phyloP scores from a whole-genome alignment of 2,888 invertebrate species.

The Gari tellinella region DNA sequence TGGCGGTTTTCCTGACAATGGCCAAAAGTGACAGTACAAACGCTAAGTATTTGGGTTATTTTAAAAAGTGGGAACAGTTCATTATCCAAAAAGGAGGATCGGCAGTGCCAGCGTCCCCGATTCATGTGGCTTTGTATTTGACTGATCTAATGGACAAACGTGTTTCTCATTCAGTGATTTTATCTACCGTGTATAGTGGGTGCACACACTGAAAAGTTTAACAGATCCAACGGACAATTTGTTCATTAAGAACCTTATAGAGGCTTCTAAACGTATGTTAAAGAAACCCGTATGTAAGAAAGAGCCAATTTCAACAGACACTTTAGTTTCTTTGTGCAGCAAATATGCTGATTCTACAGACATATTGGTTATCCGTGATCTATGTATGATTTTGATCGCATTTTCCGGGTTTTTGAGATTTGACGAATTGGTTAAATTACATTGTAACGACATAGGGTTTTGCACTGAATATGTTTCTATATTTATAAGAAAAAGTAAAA shows the following conservation, averaged over 20 bases:
- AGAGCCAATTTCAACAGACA: constrained; percentile 37
- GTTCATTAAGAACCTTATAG: constrained; percentile 46
- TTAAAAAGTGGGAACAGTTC: constrained; percentile 33
- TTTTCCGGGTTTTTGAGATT: constrained; percentile 16
- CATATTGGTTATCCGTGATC: constrained; percentile 32
- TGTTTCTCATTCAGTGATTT: constrained; percentile 14
- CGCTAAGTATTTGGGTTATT: constrained; percentile 29
- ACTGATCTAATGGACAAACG: constrained; percentile 42
- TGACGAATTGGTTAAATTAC: constrained; percentile 7
- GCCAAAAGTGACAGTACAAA: constrained; percentile 33
- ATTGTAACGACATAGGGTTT: constrained; percentile 37
- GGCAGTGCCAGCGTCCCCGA: constrained; percentile 35
- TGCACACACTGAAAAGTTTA: constrained; percentile 19
- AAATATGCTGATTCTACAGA: constrained; percentile 12
- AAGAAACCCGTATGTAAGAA: constrained; percentile 37
- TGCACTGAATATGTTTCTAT: constrained; percentile 31
- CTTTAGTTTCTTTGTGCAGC: constrained; percentile 24
- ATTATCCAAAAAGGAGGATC: constrained; percentile 16
- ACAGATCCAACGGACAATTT: constrained; percentile 45
- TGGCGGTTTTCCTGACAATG: constrained; percentile 11
- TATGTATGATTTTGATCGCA: constrained; percentile 16
- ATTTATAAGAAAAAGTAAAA: constrained; percentile 48
- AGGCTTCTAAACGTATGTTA: constrained; percentile 33
- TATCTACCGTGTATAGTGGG: constrained; percentile 43
- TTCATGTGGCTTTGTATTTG: constrained; percentile 36